Percentiles rank a stretch among this genome's conserved stretches.
These are phyloP conservation scores for Protosalanx chinensis DNA, from an alignment of 2,797 vertebrate species.

Conservation along the genomic window DNA sequence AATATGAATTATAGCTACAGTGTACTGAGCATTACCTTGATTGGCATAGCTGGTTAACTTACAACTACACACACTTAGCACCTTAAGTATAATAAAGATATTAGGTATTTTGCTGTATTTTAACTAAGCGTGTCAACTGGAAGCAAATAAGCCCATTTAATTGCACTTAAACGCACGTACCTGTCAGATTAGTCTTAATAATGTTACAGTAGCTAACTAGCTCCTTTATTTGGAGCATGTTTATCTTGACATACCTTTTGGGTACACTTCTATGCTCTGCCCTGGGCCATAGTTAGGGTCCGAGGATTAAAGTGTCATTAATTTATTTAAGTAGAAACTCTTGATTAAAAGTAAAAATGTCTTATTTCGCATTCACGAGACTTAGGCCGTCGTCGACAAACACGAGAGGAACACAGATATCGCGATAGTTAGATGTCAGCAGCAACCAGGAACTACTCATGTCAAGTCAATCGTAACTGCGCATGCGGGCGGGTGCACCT, in stretches of 20 bases:
- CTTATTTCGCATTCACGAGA: constrained; percentile 64
- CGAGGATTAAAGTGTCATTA: background rate
- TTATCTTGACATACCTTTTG: constrained; percentile 51
- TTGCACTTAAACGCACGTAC: too few species aligned
- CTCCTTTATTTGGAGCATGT: background rate
- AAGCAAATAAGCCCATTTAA: too few species aligned
- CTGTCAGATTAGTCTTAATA: too few species aligned
- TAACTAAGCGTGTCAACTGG: too few species aligned
- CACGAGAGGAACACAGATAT: constrained; percentile 43
- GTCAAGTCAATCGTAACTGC: constrained; percentile 11
- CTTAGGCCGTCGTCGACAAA: constrained; percentile 51
- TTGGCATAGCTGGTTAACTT: too few species aligned
- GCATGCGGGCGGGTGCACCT: too few species aligned
- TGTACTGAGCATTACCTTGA: too few species aligned
- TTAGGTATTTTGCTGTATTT: too few species aligned
- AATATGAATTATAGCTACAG: too few species aligned
- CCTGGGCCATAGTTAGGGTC: constrained; percentile 36
- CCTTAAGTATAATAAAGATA: too few species aligned
- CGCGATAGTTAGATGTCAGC: constrained; percentile 59
- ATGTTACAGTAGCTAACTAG: too few species aligned
- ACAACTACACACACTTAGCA: too few species aligned
- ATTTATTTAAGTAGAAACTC: constrained; percentile 7
- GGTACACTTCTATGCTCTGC: constrained; percentile 32
- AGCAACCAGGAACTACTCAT: constrained; percentile 54
- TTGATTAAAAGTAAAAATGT: constrained; percentile 39